Conservation (phyloP, 1,140 invertebrate genomes). For the Magallana angulata region DNA sequence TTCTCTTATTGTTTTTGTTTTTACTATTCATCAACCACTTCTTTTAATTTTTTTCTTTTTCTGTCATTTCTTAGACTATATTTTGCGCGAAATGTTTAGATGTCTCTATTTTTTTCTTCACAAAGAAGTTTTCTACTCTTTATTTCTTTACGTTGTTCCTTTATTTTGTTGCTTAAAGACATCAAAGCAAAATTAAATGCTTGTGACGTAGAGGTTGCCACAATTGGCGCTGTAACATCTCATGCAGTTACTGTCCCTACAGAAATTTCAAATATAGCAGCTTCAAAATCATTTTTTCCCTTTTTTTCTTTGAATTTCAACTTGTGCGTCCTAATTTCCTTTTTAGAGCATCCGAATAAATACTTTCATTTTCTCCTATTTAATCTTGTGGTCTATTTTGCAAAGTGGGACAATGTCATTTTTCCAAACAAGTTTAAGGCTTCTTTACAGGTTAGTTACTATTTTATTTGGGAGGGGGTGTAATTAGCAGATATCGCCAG, state of each 20-base stretch:
- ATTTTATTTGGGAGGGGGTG: too few relatives aligned
- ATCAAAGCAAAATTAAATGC: neutral
- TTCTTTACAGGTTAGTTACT: too few relatives aligned
- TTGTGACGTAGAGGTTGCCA: neutral
- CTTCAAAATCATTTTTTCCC: neutral
- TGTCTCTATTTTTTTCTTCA: neutral
- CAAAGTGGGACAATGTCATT: too few relatives aligned
- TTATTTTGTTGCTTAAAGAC: neutral
- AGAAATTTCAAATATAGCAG: neutral
- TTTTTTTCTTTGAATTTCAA: neutral
- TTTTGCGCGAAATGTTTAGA: neutral
- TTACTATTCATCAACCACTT: neutral
- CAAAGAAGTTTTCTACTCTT: neutral
- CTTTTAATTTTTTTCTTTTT: neutral
- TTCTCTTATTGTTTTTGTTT: neutral
- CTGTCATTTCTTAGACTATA: neutral
- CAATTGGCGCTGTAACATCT: neutral
- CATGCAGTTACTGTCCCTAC: neutral
- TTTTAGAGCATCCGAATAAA: neutral
- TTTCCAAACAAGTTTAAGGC: too few relatives aligned
- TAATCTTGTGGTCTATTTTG: too few relatives aligned
- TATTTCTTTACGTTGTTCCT: neutral
- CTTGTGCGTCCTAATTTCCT: neutral
- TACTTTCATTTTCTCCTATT: too few relatives aligned
- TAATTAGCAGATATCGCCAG: too few relatives aligned